Conservation (phyloP, 2,888 invertebrate genomes). For the Rhaphigaster nebulosa region DNA sequence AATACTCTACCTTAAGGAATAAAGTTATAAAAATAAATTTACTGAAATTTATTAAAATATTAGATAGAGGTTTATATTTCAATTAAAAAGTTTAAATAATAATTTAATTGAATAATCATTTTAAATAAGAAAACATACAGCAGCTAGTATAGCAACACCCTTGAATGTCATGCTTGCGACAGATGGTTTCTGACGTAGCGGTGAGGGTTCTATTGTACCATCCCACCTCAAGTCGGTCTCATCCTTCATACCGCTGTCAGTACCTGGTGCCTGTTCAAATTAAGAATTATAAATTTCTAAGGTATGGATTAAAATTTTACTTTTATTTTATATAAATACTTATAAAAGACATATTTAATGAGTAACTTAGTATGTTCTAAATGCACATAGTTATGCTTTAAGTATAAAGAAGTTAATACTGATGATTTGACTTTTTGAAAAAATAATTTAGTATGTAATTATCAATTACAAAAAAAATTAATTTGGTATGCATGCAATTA, state of each 20-base stretch:
- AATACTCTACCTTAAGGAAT: not conserved
- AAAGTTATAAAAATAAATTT: not conserved
- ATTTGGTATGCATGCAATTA: too few relatives aligned
- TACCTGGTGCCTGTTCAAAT: constrained; percentile 43
- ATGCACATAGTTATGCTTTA: not conserved
- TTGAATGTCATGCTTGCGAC: constrained; percentile 86
- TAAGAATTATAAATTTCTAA: not conserved
- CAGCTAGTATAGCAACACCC: constrained; percentile 83
- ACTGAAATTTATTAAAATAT: not conserved
- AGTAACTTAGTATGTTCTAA: not conserved
- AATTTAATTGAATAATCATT: not conserved
- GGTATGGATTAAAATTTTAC: not conserved
- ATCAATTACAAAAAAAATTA: too few relatives aligned
- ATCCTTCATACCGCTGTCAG: constrained; percentile 67
- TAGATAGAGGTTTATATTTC: not conserved
- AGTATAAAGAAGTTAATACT: too few relatives aligned
- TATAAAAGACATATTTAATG: not conserved
- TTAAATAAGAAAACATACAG: constrained; percentile 71
- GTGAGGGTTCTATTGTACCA: constrained; percentile 35
- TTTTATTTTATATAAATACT: not conserved
- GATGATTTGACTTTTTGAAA: too few relatives aligned
- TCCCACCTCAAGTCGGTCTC: constrained; percentile 68
- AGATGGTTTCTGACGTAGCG: constrained; percentile 78
- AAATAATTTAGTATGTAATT: too few relatives aligned
- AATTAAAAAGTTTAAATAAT: not conserved